Conservation (phyloP, 2,113 vertebrate species). For the Dascyllus trimaculatus region DNA sequence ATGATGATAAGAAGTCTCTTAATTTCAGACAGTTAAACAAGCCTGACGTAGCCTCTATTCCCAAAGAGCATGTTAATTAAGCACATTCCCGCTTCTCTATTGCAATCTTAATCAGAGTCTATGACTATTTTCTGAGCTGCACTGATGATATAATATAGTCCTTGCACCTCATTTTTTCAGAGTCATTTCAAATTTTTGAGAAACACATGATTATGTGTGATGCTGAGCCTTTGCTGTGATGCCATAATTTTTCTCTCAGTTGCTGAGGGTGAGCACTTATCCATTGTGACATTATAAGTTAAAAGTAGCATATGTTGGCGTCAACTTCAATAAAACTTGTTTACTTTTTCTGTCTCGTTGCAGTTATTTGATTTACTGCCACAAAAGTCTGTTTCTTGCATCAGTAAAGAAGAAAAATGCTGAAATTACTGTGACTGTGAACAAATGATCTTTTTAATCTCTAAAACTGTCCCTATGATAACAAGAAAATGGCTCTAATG, state of each 20-base stretch:
- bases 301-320: background rate
- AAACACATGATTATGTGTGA: background rate
- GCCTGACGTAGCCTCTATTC: background rate
- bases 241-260: background rate
- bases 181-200: background rate
- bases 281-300: conserved; percentile 27
- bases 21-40: conserved; percentile 9
- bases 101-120: conserved; percentile 3
- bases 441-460: background rate
- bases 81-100: conserved; percentile 29
- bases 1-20: background rate
- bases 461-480: background rate
- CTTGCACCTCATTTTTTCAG: background rate
- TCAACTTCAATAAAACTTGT: background rate
- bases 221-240: background rate
- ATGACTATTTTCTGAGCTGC: conserved; percentile 26
- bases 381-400: conserved; percentile 18
- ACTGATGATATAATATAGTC: conserved; percentile 14
- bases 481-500: background rate
- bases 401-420: background rate
- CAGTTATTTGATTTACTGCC: background rate
- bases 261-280: background rate
- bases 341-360: background rate
- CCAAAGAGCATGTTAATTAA: conserved; percentile 30
- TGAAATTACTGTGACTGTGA: background rate